Conservation (phyloP, 1,140 invertebrate species). For the Drosophila melanogaster region DNA sequence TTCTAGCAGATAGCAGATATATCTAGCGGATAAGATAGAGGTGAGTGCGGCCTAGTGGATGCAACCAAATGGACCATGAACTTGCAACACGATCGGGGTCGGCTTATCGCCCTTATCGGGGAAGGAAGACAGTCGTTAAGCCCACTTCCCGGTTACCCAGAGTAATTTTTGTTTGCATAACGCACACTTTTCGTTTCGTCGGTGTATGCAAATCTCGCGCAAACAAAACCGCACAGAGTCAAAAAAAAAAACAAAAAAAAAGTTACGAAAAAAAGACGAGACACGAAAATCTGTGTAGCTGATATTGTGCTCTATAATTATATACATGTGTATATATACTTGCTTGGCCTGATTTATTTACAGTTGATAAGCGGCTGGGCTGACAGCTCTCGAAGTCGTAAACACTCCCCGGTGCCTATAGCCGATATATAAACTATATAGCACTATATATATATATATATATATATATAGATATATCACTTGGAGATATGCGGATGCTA, state of each 20-base stretch:
- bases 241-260: neutral
- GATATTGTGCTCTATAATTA: constrained; percentile 35
- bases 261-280: neutral
- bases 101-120: constrained; percentile 23
- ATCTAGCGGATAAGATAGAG: neutral
- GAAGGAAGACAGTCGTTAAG: constrained; percentile 5
- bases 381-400: constrained; percentile 14
- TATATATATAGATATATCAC: neutral
- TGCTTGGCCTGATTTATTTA: constrained; percentile 45
- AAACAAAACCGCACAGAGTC: constrained; percentile 7
- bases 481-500: constrained; percentile 43
- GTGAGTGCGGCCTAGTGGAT: neutral
- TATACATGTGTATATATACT: constrained; percentile 13
- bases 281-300: constrained; percentile 7
- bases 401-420: constrained; percentile 17
- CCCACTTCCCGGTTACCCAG: neutral
- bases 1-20: neutral
- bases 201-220: constrained; percentile 1
- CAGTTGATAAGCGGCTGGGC: constrained; percentile 24
- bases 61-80: constrained; percentile 3
- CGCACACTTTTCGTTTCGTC: neutral
- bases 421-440: constrained; percentile 9
- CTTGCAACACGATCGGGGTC: neutral
- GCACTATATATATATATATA: neutral
- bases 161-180: constrained; percentile 21